phyloP scores from a whole-genome alignment of 2,113 vertebrate species.

The Oceanodroma tethys region DNA sequence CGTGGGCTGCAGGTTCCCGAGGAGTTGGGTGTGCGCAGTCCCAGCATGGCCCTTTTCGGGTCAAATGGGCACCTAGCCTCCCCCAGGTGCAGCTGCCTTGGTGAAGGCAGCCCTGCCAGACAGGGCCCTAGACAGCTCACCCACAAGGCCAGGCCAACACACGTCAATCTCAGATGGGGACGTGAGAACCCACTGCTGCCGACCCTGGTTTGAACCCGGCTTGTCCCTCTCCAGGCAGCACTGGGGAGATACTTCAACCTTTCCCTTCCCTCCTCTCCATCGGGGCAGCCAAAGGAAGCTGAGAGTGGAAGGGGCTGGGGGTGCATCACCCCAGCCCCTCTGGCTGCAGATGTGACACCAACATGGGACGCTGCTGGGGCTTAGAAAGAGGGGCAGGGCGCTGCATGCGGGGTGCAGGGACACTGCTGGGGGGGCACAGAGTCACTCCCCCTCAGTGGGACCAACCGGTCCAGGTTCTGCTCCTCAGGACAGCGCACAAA shows the following conservation, averaged over 20 bases:
- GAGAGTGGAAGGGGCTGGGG: fast-evolving
- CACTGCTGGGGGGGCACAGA: not conserved
- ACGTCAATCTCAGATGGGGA: not conserved
- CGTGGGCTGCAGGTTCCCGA: fast-evolving
- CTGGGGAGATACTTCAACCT: not conserved
- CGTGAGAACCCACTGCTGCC: not conserved
- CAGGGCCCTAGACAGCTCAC: not conserved
- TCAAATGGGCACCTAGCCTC: not conserved
- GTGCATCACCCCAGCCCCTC: too few relatives aligned
- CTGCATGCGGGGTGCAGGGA: fast-evolving
- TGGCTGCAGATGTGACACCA: not conserved
- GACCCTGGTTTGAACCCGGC: not conserved
- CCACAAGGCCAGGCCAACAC: too few relatives aligned
- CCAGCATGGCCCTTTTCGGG: not conserved
- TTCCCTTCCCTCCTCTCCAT: not conserved
- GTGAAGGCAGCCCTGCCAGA: not conserved
- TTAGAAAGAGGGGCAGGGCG: not conserved
- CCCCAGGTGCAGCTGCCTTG: not conserved
- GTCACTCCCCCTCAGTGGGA: not conserved
- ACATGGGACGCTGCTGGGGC: not conserved
- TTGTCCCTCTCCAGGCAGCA: not conserved
- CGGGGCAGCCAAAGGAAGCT: not conserved
- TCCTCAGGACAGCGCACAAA: not conserved
- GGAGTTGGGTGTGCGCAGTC: not conserved
- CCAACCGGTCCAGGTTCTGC: fast-evolving